These are phyloP conservation scores for Plemyria rubiginata DNA, from an alignment of 2,888 invertebrate species.

Conservation along the genomic window DNA sequence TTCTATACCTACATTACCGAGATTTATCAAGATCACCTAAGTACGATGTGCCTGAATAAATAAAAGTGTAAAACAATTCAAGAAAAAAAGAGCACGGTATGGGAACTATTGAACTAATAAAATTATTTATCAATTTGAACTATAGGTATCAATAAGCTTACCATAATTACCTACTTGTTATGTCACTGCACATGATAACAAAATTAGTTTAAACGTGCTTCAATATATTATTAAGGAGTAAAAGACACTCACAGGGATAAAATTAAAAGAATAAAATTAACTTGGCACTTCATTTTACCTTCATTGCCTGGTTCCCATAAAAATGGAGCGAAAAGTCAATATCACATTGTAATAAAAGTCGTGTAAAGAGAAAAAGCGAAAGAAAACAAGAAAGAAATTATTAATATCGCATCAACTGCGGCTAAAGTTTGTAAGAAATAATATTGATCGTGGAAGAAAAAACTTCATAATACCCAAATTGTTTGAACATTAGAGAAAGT, in stretches of 20 bases:
- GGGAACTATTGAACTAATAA: slow-evolving; percentile 28
- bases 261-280: slow-evolving; percentile 56
- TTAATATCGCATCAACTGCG: slow-evolving; percentile 25
- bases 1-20: slow-evolving; percentile 27
- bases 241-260: slow-evolving; percentile 68
- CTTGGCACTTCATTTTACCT: slow-evolving; percentile 72
- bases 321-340: slow-evolving; percentile 79
- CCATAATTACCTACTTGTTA: slow-evolving; percentile 28
- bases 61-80: slow-evolving; percentile 32
- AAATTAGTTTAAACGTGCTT: slow-evolving; percentile 58
- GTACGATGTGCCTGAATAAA: slow-evolving; percentile 37
- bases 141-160: slow-evolving; percentile 31
- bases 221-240: slow-evolving; percentile 52
- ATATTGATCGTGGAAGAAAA: slow-evolving; percentile 9
- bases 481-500: slow-evolving; percentile 9
- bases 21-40: slow-evolving; percentile 20
- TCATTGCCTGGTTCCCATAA: slow-evolving; percentile 80
- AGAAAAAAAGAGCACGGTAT: slow-evolving; percentile 29
- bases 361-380: slow-evolving; percentile 23
- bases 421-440: slow-evolving; percentile 17
- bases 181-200: slow-evolving; percentile 39
- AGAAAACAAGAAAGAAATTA: slow-evolving; percentile 20
- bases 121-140: slow-evolving; percentile 26
- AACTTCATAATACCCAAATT: slow-evolving; percentile 21
- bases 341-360: slow-evolving; percentile 45